Evolutionary conservation across 2,113 vertebrate genomes (phyloP).

Genomic region (Hypanus sabinus): DNA sequence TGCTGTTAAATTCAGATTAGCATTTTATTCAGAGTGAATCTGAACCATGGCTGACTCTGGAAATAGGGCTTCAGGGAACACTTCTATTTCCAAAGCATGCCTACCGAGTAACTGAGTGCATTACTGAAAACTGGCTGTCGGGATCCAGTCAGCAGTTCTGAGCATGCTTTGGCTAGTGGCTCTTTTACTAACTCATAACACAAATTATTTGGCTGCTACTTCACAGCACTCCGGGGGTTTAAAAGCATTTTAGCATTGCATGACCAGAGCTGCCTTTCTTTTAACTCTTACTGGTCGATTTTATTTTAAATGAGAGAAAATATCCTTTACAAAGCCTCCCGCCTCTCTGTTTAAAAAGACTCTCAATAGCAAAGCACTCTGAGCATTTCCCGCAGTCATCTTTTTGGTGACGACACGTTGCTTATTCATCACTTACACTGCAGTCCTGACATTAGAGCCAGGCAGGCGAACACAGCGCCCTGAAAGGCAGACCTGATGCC

Average conservation of each 20-base stretch:
- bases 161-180: slow-evolving; percentile 32
- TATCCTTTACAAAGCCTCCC: background rate
- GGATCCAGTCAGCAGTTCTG: slow-evolving; percentile 24
- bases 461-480: background rate
- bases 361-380: background rate
- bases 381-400: background rate
- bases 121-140: slow-evolving; percentile 21
- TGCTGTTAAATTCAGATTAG: slow-evolving; percentile 23
- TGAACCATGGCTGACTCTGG: background rate
- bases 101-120: slow-evolving; percentile 34
- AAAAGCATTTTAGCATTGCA: slow-evolving; percentile 13
- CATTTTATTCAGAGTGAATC: slow-evolving; percentile 20
- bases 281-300: slow-evolving; percentile 32
- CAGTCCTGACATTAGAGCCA: background rate
- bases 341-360: background rate
- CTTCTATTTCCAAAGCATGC: slow-evolving; percentile 24
- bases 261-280: slow-evolving; percentile 8
- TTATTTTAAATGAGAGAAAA: background rate
- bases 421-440: background rate
- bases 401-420: background rate
- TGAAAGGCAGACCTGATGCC: background rate
- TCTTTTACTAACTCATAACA: slow-evolving; percentile 42
- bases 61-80: slow-evolving; percentile 35
- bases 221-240: slow-evolving; percentile 42
- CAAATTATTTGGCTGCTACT: slow-evolving; percentile 44